phyloP scores from a whole-genome alignment of 2,797 vertebrate species.

The Parauchenoglanis punctatus region DNA sequence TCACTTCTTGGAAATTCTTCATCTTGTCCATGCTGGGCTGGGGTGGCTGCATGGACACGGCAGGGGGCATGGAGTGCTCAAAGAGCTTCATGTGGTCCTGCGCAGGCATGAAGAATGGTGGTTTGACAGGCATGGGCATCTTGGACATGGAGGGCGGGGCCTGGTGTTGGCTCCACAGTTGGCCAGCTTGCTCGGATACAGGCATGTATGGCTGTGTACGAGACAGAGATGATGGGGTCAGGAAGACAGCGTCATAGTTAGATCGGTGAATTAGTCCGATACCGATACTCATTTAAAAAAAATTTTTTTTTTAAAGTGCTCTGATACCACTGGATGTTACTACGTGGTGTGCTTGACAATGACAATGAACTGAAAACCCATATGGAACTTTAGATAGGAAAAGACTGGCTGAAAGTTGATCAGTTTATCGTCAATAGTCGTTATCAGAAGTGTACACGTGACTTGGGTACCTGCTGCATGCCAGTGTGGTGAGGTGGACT shows the following conservation, averaged over 20 bases:
- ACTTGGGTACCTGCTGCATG: conserved; percentile 86
- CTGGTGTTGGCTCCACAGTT: conserved; percentile 91
- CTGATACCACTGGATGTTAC: neutral
- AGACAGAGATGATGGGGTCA: neutral
- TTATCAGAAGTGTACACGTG: neutral
- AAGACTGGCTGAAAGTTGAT: neutral
- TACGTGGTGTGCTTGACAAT: neutral
- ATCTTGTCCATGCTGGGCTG: conserved; percentile 86
- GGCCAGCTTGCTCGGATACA: conserved; percentile 85
- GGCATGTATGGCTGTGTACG: conserved; percentile 81
- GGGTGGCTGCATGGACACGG: conserved; percentile 80
- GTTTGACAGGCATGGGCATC: conserved; percentile 84
- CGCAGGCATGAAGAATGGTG: conserved; percentile 87
- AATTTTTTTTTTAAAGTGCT: neutral
- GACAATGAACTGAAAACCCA: neutral
- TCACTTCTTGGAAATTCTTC: conserved; percentile 91
- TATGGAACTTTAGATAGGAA: neutral
- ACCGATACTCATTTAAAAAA: neutral
- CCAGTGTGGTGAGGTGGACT: conserved; percentile 90
- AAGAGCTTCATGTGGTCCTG: conserved; percentile 92
- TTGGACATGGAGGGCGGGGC: conserved; percentile 85
- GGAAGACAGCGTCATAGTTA: neutral
- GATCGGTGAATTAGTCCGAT: neutral
- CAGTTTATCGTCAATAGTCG: neutral
- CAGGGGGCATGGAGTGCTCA: conserved; percentile 81